Base-by-base conservation (phyloP, 2,797 vertebrate species). In the Momotus momota region DNA sequence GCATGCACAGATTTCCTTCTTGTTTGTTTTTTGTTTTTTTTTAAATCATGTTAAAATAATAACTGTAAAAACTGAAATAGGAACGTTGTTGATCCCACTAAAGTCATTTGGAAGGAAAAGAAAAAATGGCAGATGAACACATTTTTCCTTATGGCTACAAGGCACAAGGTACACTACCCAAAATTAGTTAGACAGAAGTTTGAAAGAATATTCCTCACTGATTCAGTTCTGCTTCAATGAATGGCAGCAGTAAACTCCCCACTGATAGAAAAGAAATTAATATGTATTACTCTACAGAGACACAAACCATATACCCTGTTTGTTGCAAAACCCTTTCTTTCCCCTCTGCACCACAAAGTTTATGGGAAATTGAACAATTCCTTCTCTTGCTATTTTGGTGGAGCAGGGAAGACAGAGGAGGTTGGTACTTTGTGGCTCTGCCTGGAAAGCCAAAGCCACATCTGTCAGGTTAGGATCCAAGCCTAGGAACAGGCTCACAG, bases 391-490 rank as follows among this genome's bases (percentile, higher is more conserved):
- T 93, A 10, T 86, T 92, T 82, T 83, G 70, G 40, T 78, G 61
- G 38, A 88, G 49, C 67, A 80, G 57, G 61, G 81, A 87, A 66
- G 41, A 93, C 72, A 61, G 81, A 92, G 35, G 49, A 80, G 57
- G 51, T 18, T 80, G 78, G 54, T 6, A 0, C 81, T 93, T 92
- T 80, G 61, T 69, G 57, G 57, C 74, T 88, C 49, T 61, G 88
- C 72, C 78, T 78, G 55, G 20, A 89, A 74, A 96, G 83, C 92
- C 93, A 94, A 82, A 96, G 67, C 88, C 93, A 88, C 88, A 93
- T 96, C 71, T 90, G 66, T 91, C 96, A 94, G 86, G 85, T 96
- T 88, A 81, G 46, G 69, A 93, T 38, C 81, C 88, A 80, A 94
- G 88, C 88, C 74, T 60, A 93, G 60, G 46, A 93, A 57, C 41